Evolutionary conservation across 2,113 vertebrate species (phyloP).

Genomic region (Nanorana parkeri): DNA sequence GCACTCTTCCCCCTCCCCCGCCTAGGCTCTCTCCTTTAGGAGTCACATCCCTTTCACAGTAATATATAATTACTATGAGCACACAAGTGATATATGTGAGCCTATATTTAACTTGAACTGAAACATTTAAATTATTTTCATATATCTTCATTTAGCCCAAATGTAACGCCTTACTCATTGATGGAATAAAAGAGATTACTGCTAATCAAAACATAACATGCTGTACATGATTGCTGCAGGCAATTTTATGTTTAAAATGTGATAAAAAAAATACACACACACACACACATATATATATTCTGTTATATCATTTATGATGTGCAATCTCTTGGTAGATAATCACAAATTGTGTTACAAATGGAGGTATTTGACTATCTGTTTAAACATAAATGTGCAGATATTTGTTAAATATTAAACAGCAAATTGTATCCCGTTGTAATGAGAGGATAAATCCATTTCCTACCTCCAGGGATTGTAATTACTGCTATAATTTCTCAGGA

Average conservation of each 20-base stretch:
- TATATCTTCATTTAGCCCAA: background rate
- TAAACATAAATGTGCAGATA: constrained; percentile 9
- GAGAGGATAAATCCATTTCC: background rate
- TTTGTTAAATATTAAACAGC: background rate
- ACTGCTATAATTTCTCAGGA: background rate
- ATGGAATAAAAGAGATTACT: background rate
- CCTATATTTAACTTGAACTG: too few relatives aligned
- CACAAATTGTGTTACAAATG: constrained; percentile 8
- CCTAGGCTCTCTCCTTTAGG: too few relatives aligned
- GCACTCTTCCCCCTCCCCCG: too few relatives aligned
- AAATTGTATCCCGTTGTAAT: background rate
- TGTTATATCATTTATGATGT: constrained; percentile 34
- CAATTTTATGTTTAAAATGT: constrained; percentile 21
- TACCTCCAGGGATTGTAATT: constrained; percentile 10
- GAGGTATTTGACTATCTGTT: constrained; percentile 3
- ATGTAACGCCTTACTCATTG: background rate
- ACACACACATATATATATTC: background rate
- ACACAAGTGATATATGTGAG: too few relatives aligned
- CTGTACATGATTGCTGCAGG: constrained; percentile 1
- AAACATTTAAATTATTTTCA: background rate
- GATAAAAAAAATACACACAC: background rate
- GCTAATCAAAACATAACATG: constrained; percentile 30
- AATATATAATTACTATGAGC: too few relatives aligned
- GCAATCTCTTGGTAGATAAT: constrained; percentile 2
- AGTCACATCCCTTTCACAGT: too few relatives aligned